phyloP scores from a whole-genome alignment of 2,797 vertebrate genomes.

The Oryzias dopingdopingensis region DNA sequence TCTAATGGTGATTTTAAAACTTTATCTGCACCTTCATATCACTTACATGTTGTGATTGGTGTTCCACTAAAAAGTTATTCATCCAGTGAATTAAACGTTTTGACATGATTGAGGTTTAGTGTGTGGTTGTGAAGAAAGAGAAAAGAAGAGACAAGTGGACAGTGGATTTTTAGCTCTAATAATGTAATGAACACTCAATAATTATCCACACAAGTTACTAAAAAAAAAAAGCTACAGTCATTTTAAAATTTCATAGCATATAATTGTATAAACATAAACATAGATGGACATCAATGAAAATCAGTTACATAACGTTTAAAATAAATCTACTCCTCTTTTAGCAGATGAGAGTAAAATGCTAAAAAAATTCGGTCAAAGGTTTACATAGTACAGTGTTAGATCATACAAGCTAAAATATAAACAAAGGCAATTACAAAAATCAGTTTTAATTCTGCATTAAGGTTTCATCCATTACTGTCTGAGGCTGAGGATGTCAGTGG shows the following conservation, averaged over 20 bases:
- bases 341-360: constrained; percentile 71
- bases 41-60: too few species aligned
- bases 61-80: too few species aligned
- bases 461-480: constrained; percentile 70
- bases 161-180: not conserved
- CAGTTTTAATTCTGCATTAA: constrained; percentile 76
- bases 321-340: constrained; percentile 77
- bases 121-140: not conserved
- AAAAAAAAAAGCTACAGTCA: constrained; percentile 81
- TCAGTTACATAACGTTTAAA: constrained; percentile 80
- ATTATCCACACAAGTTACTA: constrained; percentile 70
- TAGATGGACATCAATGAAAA: constrained; percentile 81
- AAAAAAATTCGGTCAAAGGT: constrained; percentile 75
- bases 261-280: constrained; percentile 84
- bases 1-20: too few species aligned
- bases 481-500: constrained; percentile 73
- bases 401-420: constrained; percentile 77
- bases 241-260: constrained; percentile 86
- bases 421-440: constrained; percentile 76
- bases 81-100: not conserved
- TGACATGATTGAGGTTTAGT: not conserved
- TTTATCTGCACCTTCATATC: too few species aligned
- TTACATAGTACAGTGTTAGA: constrained; percentile 79
- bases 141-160: constrained; percentile 1
- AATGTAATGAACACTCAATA: constrained; percentile 26